Evolutionary conservation across 2,888 invertebrate species (phyloP).

Genomic region (Gymnosoma rotundatum): DNA sequence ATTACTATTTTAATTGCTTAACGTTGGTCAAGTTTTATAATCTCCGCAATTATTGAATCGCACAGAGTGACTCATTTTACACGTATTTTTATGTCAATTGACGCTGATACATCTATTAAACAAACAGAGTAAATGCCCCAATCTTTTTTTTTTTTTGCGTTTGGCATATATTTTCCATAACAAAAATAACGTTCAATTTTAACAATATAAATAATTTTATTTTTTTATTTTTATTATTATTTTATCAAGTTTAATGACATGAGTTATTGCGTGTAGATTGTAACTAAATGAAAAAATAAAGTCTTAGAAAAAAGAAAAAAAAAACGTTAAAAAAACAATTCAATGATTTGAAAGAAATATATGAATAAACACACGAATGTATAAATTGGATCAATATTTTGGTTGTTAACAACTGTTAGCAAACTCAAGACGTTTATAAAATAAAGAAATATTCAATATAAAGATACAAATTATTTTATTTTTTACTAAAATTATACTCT

Average conservation of each 20-base stretch:
- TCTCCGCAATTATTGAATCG: background rate
- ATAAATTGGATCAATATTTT: no score
- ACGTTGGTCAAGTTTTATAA: no score
- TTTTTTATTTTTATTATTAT: conserved; percentile 38
- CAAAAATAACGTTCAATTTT: background rate
- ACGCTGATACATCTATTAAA: background rate
- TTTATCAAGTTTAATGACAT: conserved; percentile 55
- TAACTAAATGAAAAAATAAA: conserved; percentile 29
- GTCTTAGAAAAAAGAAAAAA: conserved; percentile 14
- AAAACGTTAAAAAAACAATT: no score
- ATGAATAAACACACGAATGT: background rate
- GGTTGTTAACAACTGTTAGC: no score
- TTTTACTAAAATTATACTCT: no score
- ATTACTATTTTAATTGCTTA: no score
- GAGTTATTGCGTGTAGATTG: conserved; percentile 67
- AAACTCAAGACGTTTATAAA: background rate
- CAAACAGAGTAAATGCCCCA: background rate
- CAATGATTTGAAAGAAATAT: background rate
- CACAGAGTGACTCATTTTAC: conserved; percentile 12
- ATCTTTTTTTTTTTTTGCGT: background rate
- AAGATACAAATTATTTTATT: no score
- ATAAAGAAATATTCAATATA: no score
- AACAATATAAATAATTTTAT: background rate
- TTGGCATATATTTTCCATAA: background rate
- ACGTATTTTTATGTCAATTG: background rate